phyloP scores from a whole-genome alignment of 1,140 invertebrate genomes.

The Physella acuta region DNA sequence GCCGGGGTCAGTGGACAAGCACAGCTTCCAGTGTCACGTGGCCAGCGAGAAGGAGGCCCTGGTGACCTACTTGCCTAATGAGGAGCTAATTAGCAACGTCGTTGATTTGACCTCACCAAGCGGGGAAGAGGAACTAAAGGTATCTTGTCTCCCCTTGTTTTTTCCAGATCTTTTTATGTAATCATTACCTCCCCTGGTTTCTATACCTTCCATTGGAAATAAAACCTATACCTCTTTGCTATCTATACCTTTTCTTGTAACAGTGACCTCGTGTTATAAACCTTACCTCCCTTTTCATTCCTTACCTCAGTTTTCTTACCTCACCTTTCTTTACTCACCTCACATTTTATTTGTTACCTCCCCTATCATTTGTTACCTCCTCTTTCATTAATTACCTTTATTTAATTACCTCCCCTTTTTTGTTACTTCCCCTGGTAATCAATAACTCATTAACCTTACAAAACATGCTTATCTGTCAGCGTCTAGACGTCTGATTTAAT shows the following conservation, averaged over 20 bases:
- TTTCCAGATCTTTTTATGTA: neutral
- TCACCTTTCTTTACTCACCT: no score
- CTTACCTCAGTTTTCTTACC: no score
- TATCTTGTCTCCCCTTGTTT: neutral
- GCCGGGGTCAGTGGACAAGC: constrained; percentile 5
- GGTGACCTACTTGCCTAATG: constrained; percentile 9
- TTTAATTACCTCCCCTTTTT: no score
- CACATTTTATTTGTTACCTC: no score
- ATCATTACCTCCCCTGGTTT: neutral
- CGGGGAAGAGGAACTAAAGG: constrained; percentile 5
- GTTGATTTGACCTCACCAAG: neutral
- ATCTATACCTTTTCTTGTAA: no score
- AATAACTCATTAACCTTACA: no score
- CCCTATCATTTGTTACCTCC: no score
- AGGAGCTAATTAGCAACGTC: constrained; percentile 18
- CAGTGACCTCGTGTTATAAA: no score
- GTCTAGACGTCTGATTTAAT: no score
- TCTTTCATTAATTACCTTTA: no score
- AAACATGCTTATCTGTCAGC: no score
- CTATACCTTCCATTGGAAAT: neutral
- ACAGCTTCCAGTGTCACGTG: neutral
- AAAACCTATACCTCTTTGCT: neutral
- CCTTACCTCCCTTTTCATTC: constrained; percentile 13
- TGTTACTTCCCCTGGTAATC: no score
- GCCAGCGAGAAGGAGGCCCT: constrained; percentile 17